Evolutionary conservation across 2,113 vertebrate species (phyloP).

Genomic region (Dasyurus viverrinus): DNA sequence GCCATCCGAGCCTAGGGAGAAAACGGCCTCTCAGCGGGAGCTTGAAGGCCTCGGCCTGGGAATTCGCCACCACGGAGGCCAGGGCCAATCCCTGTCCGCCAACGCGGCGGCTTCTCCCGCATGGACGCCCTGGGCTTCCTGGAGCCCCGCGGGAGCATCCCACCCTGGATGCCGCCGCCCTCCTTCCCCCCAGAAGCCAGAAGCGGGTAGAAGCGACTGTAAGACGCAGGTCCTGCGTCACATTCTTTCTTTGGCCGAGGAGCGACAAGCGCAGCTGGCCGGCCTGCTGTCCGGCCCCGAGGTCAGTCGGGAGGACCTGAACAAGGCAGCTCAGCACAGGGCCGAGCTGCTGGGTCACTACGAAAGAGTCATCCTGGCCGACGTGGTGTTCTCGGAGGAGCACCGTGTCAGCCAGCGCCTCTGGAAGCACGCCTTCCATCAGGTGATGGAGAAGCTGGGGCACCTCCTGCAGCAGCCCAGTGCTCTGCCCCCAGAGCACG

Average conservation of each 20-base stretch:
- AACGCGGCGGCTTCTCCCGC: not conserved
- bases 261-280: not conserved
- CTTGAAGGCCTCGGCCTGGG: rapidly evolving
- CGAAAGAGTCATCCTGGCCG: not conserved
- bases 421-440: not conserved
- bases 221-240: not conserved
- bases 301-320: not conserved
- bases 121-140: too few species aligned
- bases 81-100: too few species aligned
- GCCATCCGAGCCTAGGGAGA: too few species aligned
- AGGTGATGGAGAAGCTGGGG: not conserved
- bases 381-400: not conserved
- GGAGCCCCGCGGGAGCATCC: too few species aligned
- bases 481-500: rapidly evolving
- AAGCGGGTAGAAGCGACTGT: not conserved
- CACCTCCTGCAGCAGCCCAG: not conserved
- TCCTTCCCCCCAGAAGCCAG: not conserved
- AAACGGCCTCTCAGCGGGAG: not conserved
- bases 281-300: not conserved
- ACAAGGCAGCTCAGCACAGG: not conserved
- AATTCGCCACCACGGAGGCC: not conserved
- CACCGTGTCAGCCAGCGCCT: not conserved
- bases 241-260: not conserved
- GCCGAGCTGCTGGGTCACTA: not conserved
- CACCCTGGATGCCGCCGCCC: not conserved